These are phyloP conservation scores for Rafetus swinhoei DNA, from an alignment of 2,113 vertebrate species.

Conservation along the genomic window DNA sequence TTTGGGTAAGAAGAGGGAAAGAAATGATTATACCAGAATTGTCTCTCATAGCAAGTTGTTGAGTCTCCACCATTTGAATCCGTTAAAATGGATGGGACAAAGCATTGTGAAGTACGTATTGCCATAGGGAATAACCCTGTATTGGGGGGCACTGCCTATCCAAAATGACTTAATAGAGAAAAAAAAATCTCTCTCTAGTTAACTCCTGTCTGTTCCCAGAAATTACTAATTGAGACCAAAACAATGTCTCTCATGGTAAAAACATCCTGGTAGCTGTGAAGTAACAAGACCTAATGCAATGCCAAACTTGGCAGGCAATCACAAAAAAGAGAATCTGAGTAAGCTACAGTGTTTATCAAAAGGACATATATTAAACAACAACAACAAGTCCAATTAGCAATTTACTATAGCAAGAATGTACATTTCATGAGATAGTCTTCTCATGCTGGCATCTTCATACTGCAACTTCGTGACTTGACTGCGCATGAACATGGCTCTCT, in stretches of 20 bases:
- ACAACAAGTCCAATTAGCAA: background rate
- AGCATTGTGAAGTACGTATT: accelerated
- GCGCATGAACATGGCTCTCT: background rate
- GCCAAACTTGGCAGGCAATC: background rate
- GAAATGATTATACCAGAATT: background rate
- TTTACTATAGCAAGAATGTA: background rate
- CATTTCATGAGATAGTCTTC: background rate
- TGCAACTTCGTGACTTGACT: background rate
- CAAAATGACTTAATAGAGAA: background rate
- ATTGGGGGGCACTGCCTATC: background rate
- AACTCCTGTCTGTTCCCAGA: background rate
- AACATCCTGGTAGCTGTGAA: background rate
- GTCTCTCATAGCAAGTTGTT: background rate
- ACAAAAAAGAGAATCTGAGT: background rate
- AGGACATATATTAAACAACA: background rate
- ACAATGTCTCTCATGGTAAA: background rate
- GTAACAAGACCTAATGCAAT: background rate
- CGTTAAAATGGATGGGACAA: background rate
- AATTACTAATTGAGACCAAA: background rate
- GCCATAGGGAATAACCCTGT: background rate
- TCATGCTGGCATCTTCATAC: background rate
- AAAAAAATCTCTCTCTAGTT: no score
- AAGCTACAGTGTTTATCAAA: background rate
- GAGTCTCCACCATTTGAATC: background rate
- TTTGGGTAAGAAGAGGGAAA: background rate